Percentiles rank a stretch among this genome's conserved stretches.
Evolutionary conservation across 2,797 vertebrate species (phyloP).

Genomic region (Anomalospiza imberbis): DNA sequence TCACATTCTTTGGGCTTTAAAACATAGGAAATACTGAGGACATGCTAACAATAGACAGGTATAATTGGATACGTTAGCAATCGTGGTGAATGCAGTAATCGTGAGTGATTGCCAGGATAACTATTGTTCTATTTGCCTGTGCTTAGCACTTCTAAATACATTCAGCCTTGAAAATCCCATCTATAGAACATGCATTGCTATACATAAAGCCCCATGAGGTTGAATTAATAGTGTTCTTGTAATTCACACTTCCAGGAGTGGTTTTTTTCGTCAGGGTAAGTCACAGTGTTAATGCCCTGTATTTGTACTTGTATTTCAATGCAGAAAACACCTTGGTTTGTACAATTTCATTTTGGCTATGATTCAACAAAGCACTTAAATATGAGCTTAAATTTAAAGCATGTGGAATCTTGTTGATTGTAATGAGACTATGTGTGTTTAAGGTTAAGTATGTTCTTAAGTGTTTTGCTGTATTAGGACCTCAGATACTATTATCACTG

Average conservation of each 20-base stretch:
- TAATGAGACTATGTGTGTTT: constrained; percentile 50
- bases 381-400: constrained; percentile 44
- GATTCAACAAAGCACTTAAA: constrained; percentile 53
- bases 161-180: constrained; percentile 24
- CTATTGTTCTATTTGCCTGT: neutral
- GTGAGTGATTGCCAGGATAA: neutral
- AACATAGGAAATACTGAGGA: neutral
- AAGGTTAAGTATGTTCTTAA: constrained; percentile 61
- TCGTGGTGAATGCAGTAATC: rapidly evolving
- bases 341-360: constrained; percentile 1
- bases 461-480: constrained; percentile 42
- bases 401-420: constrained; percentile 19
- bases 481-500: constrained; percentile 13
- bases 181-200: neutral
- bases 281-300: neutral
- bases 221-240: constrained; percentile 9
- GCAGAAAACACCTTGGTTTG: constrained; percentile 21
- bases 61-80: neutral
- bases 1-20: neutral
- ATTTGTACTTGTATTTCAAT: constrained; percentile 3
- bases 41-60: neutral
- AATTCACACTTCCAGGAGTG: constrained; percentile 25
- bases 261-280: neutral
- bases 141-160: constrained; percentile 1
- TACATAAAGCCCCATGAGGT: neutral